Percentiles rank a stretch among this genome's conserved stretches.
These are phyloP conservation scores for Castor canadensis DNA, from an alignment of 2,113 vertebrate genomes.

Conservation along the genomic window DNA sequence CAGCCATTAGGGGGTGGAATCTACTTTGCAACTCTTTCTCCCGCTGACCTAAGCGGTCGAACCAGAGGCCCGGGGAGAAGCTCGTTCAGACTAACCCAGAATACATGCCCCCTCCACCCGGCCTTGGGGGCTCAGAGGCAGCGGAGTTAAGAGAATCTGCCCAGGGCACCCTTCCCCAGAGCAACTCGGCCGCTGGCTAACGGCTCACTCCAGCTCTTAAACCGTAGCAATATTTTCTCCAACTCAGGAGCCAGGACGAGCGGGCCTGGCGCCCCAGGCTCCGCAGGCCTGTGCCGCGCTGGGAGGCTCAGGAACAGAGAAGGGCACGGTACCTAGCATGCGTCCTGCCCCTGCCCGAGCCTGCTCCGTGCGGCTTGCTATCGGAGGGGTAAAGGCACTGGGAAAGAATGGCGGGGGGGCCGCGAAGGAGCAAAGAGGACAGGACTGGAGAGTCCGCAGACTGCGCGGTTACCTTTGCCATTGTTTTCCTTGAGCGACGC, in stretches of 20 bases:
- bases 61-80: background rate
- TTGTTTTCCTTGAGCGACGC: slow-evolving; percentile 97
- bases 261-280: background rate
- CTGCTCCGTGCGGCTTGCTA: background rate
- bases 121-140: background rate
- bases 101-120: background rate
- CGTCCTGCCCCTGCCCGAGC: background rate
- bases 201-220: background rate
- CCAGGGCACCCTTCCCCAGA: background rate
- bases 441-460: background rate
- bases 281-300: background rate
- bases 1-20: background rate
- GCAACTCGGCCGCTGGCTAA: background rate
- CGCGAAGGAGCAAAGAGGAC: background rate
- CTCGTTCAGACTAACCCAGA: slow-evolving; percentile 9
- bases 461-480: slow-evolving; percentile 91
- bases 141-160: background rate
- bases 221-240: background rate
- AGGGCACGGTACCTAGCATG: background rate
- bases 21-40: slow-evolving; percentile 56
- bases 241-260: background rate
- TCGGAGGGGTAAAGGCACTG: background rate
- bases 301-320: background rate
- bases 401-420: background rate
- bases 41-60: background rate